These are phyloP conservation scores for Trisateles emortualis DNA, from an alignment of 2,888 invertebrate species.

Conservation along the genomic window DNA sequence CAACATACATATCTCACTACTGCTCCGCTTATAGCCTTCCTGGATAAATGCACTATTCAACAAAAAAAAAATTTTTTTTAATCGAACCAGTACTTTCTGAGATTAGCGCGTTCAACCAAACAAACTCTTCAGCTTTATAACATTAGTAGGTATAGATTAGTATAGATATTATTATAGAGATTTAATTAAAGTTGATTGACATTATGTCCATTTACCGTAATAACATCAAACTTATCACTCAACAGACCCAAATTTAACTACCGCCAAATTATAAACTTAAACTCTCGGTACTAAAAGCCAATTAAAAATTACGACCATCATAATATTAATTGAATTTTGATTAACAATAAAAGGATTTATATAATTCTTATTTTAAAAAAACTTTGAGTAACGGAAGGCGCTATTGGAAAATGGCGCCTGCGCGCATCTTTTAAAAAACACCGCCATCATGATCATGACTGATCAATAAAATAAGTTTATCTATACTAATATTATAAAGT, in stretches of 20 bases:
- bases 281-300: slow-evolving; percentile 29
- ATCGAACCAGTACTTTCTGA: too few relatives aligned
- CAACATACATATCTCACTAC: too few relatives aligned
- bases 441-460: too few relatives aligned
- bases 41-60: too few relatives aligned
- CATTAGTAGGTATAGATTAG: too few relatives aligned
- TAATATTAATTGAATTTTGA: slow-evolving; percentile 28
- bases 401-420: slow-evolving; percentile 72
- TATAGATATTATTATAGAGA: too few relatives aligned
- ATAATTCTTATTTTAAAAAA: slow-evolving; percentile 25
- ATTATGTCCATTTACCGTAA: neutral
- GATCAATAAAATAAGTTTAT: too few relatives aligned
- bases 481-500: too few relatives aligned
- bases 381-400: slow-evolving; percentile 65
- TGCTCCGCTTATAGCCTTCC: too few relatives aligned
- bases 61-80: too few relatives aligned
- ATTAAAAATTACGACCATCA: slow-evolving; percentile 29
- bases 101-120: too few relatives aligned
- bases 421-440: slow-evolving; percentile 75
- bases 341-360: slow-evolving; percentile 24
- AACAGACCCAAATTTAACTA: slow-evolving; percentile 12
- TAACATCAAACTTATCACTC: slow-evolving; percentile 12
- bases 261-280: slow-evolving; percentile 18
- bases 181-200: neutral
- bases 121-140: too few relatives aligned